phyloP scores from a whole-genome alignment of 2,888 invertebrate species.

The Microctonus hyperodae region DNA sequence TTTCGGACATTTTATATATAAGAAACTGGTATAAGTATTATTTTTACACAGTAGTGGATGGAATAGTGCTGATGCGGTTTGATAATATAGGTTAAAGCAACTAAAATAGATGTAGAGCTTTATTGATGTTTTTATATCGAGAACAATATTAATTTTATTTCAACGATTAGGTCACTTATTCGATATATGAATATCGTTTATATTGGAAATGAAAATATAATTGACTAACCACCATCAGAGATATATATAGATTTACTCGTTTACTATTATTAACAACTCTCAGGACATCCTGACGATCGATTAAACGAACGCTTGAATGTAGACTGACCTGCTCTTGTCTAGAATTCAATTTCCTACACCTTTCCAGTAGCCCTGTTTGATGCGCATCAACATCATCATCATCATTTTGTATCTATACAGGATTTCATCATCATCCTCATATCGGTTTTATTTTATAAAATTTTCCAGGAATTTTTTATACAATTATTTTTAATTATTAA shows the following conservation, averaged over 20 bases:
- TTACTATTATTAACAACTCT: background rate
- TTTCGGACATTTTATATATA: background rate
- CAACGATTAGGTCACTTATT: background rate
- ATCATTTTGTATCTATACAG: too few species aligned
- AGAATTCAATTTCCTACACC: slow-evolving; percentile 28
- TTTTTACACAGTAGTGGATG: background rate
- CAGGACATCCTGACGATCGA: slow-evolving; percentile 1
- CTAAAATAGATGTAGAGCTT: background rate
- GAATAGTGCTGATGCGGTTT: background rate
- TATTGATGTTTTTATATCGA: background rate
- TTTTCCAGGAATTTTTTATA: too few species aligned
- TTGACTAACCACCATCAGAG: background rate
- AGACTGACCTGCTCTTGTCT: slow-evolving; percentile 9
- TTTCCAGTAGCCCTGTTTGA: background rate
- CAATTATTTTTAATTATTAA: background rate
- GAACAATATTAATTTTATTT: background rate
- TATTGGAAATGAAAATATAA: background rate
- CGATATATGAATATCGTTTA: background rate
- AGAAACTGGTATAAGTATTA: background rate
- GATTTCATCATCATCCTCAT: background rate
- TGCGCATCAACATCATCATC: background rate
- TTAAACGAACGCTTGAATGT: slow-evolving; percentile 1
- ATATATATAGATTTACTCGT: background rate
- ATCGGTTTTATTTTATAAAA: too few species aligned
- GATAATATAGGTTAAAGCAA: background rate